Conservation (phyloP, 2,797 vertebrate species). For the Rhinoraja longicauda region DNA sequence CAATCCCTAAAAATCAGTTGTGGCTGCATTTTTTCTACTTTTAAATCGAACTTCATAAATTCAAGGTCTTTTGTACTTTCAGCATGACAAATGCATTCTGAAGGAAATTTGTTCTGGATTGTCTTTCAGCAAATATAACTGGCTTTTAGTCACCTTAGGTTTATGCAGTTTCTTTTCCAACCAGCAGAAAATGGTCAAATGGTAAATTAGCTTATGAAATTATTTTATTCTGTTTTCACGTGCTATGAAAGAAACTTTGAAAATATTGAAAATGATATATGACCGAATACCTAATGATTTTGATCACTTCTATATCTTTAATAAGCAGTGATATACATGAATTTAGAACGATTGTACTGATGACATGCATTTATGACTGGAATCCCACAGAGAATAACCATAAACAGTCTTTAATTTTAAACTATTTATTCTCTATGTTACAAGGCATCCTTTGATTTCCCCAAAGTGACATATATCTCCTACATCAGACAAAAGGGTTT, state of each 20-base stretch:
- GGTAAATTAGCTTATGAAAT: neutral
- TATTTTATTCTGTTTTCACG: neutral
- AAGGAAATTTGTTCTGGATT: neutral
- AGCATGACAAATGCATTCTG: neutral
- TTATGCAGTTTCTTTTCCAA: neutral
- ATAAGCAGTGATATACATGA: neutral
- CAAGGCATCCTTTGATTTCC: slow-evolving; percentile 19
- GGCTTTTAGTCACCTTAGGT: neutral
- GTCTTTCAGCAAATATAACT: neutral
- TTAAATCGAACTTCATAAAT: neutral
- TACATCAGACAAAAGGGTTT: neutral
- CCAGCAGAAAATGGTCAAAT: neutral
- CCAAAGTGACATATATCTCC: neutral
- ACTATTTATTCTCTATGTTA: neutral
- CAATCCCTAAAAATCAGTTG: neutral
- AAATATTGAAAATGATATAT: neutral
- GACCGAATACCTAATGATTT: neutral
- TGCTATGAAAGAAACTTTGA: neutral
- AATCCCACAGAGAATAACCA: neutral
- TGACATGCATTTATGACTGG: neutral
- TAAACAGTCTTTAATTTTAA: neutral
- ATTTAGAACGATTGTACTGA: neutral
- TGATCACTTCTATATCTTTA: neutral
- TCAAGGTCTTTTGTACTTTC: neutral
- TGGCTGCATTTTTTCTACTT: neutral